Base-by-base conservation (phyloP, 2,888 invertebrate genomes). In the Lutraria lutraria region DNA sequence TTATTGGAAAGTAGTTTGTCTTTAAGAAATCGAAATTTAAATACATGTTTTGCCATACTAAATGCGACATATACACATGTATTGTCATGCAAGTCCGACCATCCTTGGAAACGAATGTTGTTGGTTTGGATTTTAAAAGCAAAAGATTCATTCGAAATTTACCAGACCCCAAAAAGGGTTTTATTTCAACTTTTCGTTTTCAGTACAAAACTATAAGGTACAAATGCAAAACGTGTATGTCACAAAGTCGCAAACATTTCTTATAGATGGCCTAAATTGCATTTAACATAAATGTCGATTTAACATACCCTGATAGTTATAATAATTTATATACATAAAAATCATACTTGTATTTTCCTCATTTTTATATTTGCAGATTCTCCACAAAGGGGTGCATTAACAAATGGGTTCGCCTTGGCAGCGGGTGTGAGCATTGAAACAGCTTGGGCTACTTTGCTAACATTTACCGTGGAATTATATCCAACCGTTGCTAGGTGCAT, bases 371-470 rank as follows among this genome's bases (percentile, higher is more conserved):
- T 2, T 84, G 25, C 25, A 86, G 86, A 86, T 80, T 81, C 86
- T 8, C 86, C 86, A 1, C 29, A 79, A 2, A 81, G 79, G 21
- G 89, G 76, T 53, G 60, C 63, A 8, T 79, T 89, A 34, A 83
- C 68, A 8, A 89, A 86, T 54, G 60, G 31, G 0, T 89, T 86
- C 81, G 86, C 89, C 0, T 81, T 89, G 34, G 60, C 82, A 4
- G 87, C 89, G 29, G 87, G 82, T 68, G 85, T 76, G 15, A 85
- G 89, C 13, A 85, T 89, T 25, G 89, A 89, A 12, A 82, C 43
- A n/a, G 83, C 87, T 10, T 87, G 87, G 87, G 87, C 85, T 1
- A 83, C 89, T 13, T 63, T 89, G 54, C 87, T 87, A 34, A 89
- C 87, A 21, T 63, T 85, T 0, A 87, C 87, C 13, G 87, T 87